A percentile compares a stretch with the other conserved stretches of the same genome.
phyloP scores from a whole-genome alignment of 2,797 vertebrate genomes.

The Pseudomugil gertrudae region DNA sequence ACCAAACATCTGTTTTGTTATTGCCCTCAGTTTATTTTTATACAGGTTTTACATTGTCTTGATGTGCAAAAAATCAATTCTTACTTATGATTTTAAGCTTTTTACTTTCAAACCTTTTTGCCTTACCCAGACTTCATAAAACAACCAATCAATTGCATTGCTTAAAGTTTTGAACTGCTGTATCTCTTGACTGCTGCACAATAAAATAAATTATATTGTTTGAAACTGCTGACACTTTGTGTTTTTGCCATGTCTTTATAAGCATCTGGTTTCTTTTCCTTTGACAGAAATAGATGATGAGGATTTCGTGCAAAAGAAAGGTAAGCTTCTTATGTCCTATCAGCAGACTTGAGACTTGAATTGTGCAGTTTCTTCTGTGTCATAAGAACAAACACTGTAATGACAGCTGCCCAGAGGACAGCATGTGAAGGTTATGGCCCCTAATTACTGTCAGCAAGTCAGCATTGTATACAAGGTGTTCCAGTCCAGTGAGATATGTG shows the following conservation, averaged over 20 bases:
- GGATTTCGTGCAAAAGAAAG: fast-evolving
- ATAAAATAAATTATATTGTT: constrained; percentile 11
- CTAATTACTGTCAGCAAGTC: constrained; percentile 53
- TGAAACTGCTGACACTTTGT: not conserved
- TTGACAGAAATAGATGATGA: constrained; percentile 65
- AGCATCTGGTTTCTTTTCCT: constrained; percentile 14
- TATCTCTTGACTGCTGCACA: constrained; percentile 10
- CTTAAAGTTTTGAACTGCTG: constrained; percentile 33
- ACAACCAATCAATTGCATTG: constrained; percentile 29
- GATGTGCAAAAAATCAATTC: constrained; percentile 27
- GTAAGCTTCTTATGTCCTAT: constrained; percentile 63
- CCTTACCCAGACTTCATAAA: constrained; percentile 38
- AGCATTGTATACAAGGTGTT: constrained; percentile 45
- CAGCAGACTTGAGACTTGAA: not conserved
- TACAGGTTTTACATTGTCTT: not conserved
- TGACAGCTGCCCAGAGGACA: constrained; percentile 22
- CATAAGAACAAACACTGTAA: constrained; percentile 32
- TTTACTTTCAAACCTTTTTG: constrained; percentile 9
- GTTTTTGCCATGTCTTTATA: constrained; percentile 11
- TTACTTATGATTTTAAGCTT: constrained; percentile 20
- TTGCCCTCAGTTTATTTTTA: not conserved
- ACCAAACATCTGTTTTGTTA: too few species aligned
- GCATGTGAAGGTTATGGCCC: constrained; percentile 53
- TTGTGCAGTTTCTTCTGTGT: constrained; percentile 27
- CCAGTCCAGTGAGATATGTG: constrained; percentile 38